These are phyloP conservation scores for Stylophora pistillata DNA, from an alignment of 64 coral and sea anemone species.

Conservation along the genomic window DNA sequence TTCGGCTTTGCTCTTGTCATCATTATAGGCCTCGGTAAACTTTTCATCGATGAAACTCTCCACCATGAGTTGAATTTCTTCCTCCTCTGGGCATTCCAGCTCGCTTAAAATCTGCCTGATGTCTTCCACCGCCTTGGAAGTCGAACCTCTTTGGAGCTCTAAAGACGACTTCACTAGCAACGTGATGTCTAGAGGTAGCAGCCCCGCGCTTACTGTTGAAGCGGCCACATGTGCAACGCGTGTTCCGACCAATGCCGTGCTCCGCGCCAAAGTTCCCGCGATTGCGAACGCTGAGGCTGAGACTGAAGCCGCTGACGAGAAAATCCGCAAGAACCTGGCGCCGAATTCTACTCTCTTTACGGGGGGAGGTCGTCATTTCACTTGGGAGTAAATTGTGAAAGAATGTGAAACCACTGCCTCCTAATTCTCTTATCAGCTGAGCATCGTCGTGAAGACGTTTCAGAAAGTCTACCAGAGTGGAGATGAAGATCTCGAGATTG, in stretches of 20 bases:
- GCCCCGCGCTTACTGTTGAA: constrained; percentile 12
- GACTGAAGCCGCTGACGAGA: background rate
- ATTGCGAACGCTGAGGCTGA: background rate
- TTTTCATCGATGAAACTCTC: constrained; percentile 27
- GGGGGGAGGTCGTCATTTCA: background rate
- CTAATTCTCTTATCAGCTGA: background rate
- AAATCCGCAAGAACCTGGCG: constrained; percentile 1
- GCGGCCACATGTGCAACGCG: constrained; percentile 18
- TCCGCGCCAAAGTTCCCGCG: background rate
- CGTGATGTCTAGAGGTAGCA: constrained; percentile 30
- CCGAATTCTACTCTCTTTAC: constrained; percentile 16
- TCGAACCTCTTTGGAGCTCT: constrained; percentile 33
- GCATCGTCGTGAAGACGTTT: constrained; percentile 10
- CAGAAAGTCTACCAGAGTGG: constrained; percentile 5
- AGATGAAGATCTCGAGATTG: constrained; percentile 3
- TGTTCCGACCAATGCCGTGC: background rate
- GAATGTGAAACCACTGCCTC: background rate
- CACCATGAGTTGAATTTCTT: constrained; percentile 19
- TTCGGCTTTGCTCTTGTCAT: background rate
- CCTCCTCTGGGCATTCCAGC: constrained; percentile 10
- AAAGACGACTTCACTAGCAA: constrained; percentile 36
- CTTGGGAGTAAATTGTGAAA: background rate
- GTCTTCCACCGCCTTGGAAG: constrained; percentile 23
- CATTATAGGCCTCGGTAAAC: constrained; percentile 35
- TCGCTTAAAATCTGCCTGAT: constrained; percentile 21